Evolutionary conservation across 1,140 invertebrate genomes (phyloP).

Genomic region (Xylocopa sonorina): DNA sequence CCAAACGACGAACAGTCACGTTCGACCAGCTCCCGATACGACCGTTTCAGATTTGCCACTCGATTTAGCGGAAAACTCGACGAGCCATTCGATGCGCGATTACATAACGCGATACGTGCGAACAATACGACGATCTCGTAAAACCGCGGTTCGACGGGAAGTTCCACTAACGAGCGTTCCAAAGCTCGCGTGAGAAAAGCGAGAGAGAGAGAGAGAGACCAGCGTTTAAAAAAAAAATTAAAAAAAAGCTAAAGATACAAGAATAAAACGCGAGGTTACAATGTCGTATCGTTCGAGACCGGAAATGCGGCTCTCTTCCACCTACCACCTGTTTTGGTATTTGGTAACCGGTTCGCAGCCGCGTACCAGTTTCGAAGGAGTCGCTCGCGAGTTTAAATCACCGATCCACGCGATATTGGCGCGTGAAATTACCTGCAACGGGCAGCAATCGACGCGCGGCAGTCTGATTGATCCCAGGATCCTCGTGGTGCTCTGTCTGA

Average conservation of each 20-base stretch:
- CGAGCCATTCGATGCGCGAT: neutral
- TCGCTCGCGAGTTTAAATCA: neutral
- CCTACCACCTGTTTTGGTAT: neutral
- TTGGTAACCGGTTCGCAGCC: conserved; percentile 6
- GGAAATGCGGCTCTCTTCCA: neutral
- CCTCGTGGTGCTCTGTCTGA: conserved; percentile 65
- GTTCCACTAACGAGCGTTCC: neutral
- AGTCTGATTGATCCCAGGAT: conserved; percentile 69
- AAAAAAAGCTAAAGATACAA: neutral
- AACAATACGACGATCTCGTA: neutral
- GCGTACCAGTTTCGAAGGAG: neutral
- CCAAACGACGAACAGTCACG: neutral
- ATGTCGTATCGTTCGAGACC: neutral
- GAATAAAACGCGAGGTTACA: neutral
- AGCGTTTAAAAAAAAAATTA: too few species aligned
- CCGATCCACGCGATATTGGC: neutral
- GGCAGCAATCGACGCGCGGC: conserved; percentile 69
- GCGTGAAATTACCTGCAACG: conserved; percentile 71
- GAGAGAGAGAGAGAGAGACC: too few species aligned
- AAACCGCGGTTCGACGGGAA: conserved; percentile 4
- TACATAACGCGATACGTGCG: conserved; percentile 9
- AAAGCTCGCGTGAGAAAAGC: neutral
- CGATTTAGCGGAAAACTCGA: neutral
- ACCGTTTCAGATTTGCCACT: neutral
- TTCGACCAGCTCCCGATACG: neutral